Evolutionary conservation across 2,888 invertebrate genomes (phyloP).

Genomic region (Ectemnius cavifrons): DNA sequence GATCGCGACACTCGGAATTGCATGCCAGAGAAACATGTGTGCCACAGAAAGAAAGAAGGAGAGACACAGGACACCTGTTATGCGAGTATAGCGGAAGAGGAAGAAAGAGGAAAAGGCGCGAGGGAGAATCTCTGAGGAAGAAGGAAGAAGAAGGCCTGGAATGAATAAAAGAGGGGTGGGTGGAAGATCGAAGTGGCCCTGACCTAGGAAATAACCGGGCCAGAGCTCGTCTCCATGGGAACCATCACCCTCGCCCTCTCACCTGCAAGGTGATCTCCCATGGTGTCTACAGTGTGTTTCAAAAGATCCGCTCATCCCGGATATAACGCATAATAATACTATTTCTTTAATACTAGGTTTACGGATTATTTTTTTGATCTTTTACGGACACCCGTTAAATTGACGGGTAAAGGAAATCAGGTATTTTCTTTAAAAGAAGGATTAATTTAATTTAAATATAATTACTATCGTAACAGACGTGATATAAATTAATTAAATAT

Average conservation of each 20-base stretch:
- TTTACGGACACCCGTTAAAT: too few species aligned
- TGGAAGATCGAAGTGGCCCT: conserved; percentile 35
- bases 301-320: not conserved
- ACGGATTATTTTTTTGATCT: too few species aligned
- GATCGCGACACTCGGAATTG: conserved; percentile 5
- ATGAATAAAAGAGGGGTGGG: conserved; percentile 2
- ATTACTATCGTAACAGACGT: too few species aligned
- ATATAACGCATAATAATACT: too few species aligned
- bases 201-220: conserved; percentile 43
- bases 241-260: conserved; percentile 54
- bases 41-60: conserved; percentile 8
- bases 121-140: not conserved
- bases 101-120: not conserved
- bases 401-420: too few species aligned
- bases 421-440: too few species aligned
- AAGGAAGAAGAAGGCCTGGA: not conserved
- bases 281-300: conserved; percentile 29
- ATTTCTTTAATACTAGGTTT: too few species aligned
- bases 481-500: too few species aligned
- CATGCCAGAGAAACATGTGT: not conserved
- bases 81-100: conserved; percentile 19
- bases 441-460: too few species aligned
- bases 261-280: conserved; percentile 56
- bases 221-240: conserved; percentile 56
- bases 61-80: not conserved